A percentile compares a stretch with the other conserved stretches of the same genome.
phyloP scores from a whole-genome alignment of 1,140 invertebrate genomes.

The Polypedilum vanderplanki region DNA sequence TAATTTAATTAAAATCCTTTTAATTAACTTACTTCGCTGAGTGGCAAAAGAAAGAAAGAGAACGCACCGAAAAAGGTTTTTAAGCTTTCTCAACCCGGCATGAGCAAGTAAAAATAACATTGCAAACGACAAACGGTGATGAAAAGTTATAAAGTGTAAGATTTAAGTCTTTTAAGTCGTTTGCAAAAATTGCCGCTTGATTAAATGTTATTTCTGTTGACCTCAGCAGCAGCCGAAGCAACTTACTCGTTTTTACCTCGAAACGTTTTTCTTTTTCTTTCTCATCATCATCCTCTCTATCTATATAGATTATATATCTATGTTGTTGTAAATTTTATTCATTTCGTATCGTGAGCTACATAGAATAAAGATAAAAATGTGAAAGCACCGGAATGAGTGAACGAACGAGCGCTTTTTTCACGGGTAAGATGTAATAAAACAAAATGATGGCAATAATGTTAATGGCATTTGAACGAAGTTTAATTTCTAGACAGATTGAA shows the following conservation, averaged over 20 bases:
- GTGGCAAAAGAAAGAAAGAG: neutral
- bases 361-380: too few species aligned
- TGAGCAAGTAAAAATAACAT: neutral
- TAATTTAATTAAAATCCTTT: constrained; percentile 28
- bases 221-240: neutral
- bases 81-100: neutral
- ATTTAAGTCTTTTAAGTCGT: neutral
- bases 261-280: too few species aligned
- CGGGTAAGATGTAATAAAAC: neutral
- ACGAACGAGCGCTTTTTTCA: too few species aligned
- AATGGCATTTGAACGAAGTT: constrained; percentile 23
- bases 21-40: constrained; percentile 22
- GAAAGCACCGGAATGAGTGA: too few species aligned
- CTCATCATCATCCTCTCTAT: too few species aligned
- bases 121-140: neutral
- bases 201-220: constrained; percentile 19
- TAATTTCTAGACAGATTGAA: constrained; percentile 27
- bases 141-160: constrained; percentile 14
- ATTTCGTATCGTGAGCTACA: too few species aligned
- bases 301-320: too few species aligned
- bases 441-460: constrained; percentile 28
- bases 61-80: constrained; percentile 9
- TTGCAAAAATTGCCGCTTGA: constrained; percentile 5
- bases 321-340: too few species aligned
- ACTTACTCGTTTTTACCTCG: too few species aligned